These are phyloP conservation scores for Drosophila sechellia DNA, from an alignment of 1,140 invertebrate genomes.

Conservation along the genomic window DNA sequence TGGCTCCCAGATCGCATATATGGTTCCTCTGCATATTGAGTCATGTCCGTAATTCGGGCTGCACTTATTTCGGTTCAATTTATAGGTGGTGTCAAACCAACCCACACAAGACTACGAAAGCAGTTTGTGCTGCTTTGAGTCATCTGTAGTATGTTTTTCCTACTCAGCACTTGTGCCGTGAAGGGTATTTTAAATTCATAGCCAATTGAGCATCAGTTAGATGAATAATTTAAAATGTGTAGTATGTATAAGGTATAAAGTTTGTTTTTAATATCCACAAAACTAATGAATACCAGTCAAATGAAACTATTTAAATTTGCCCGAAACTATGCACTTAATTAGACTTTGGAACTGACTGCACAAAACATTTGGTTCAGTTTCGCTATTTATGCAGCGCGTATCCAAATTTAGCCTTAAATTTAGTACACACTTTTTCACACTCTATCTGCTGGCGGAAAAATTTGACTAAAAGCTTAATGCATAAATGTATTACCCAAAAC, in stretches of 20 bases:
- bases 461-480: conserved; percentile 43
- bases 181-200: not conserved
- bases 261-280: too few species aligned
- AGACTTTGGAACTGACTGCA: not conserved
- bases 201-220: too few species aligned
- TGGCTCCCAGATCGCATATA: conserved; percentile 5
- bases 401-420: not conserved
- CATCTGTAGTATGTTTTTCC: not conserved
- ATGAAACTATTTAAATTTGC: not conserved
- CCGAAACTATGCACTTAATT: not conserved
- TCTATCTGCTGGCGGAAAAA: conserved; percentile 4
- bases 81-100: conserved; percentile 1
- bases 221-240: too few species aligned
- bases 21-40: not conserved
- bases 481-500: conserved; percentile 29
- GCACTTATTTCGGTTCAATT: conserved; percentile 38
- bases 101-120: not conserved
- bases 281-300: not conserved
- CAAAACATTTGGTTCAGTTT: not conserved
- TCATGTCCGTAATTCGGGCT: conserved; percentile 14
- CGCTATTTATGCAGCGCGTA: not conserved
- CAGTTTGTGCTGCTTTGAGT: not conserved
- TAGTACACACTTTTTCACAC: not conserved
- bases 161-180: not conserved
- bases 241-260: too few species aligned